Base-by-base conservation (phyloP, 2,113 vertebrate genomes). In the Clarias batrachus region DNA sequence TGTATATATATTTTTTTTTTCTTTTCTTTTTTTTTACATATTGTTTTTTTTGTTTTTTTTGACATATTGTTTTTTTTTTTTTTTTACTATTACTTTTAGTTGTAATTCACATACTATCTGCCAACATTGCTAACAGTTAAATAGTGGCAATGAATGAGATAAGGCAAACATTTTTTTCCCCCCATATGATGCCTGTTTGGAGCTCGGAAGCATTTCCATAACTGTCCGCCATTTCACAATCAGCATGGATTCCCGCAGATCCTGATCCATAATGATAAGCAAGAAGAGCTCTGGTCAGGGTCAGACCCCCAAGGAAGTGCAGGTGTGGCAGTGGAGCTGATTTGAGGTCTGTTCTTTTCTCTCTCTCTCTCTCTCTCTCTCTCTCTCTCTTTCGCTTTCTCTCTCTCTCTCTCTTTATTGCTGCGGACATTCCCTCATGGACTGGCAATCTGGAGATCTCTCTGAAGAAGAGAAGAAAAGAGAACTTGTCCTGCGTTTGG, bases 291-390 rank as follows among this genome's bases (percentile, higher is more conserved):
- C 90, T 93, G 90, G 86, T 94, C 93, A 92, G 88, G 85, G 85
- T 91, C 57, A 90, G 93, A 94, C 94, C 95, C 94, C 94, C 95
- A 93, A 94, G 92, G 94, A 93, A 93, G 94, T 95, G 92, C 94
- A 95, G 95, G 95, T 95, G 94, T 92, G 84, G 86, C 90, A 92
- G 92, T 92, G 84, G 85, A 90, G 90, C 89, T 92, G 91, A 93
- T 94, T 92, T 92, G 89, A 93, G 91, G 91, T 93, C 92, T 87
- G 90, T 90, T 83, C 83, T 68, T 30, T 11, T 77, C 41, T 74
- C 60, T 89, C 48, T 48, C 48, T 48, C 41, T 82, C 79, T 70
- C 48, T 41, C 7, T 74, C 17, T 70, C 59, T 62, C 54, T 48
- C 48, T 48, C 48, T 82, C 79, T 70, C 48, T 41, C 7, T 74